A percentile compares a stretch with the other conserved stretches of the same genome.
Conservation (phyloP, 2,797 vertebrate genomes). For the Caiman crocodilus region DNA sequence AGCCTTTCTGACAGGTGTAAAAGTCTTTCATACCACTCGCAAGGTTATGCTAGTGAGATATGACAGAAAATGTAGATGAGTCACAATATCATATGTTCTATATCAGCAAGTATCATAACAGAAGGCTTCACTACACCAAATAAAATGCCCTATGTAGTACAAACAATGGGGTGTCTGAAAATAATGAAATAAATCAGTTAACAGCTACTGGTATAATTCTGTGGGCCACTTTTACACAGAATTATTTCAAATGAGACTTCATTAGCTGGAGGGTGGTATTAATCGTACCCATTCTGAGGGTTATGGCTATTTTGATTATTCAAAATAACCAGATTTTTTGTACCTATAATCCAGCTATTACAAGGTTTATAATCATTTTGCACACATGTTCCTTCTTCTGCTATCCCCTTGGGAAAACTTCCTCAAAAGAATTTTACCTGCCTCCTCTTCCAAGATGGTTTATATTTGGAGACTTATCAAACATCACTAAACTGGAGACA, state of each 20-base stretch:
- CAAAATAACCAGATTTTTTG: neutral
- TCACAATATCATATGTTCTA: conserved; percentile 73
- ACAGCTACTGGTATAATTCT: neutral
- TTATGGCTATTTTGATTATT: neutral
- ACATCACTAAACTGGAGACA: conserved; percentile 21
- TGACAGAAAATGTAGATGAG: conserved; percentile 69
- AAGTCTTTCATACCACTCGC: conserved; percentile 64
- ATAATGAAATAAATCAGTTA: neutral
- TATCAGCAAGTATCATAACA: conserved; percentile 70
- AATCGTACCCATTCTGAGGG: conserved; percentile 1
- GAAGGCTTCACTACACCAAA: conserved; percentile 49
- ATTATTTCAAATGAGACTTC: conserved; percentile 48
- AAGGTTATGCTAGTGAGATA: conserved; percentile 71
- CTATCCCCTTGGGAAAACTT: rapidly evolving
- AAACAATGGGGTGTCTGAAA: conserved; percentile 22
- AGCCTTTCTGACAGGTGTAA: conserved; percentile 79
- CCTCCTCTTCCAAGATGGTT: conserved; percentile 27
- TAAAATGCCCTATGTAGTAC: neutral
- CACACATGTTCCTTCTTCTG: neutral
- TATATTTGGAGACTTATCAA: neutral
- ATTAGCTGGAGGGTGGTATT: conserved; percentile 28
- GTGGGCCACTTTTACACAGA: neutral
- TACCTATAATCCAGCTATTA: neutral
- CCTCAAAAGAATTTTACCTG: neutral
- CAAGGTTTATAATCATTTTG: neutral